Conservation (phyloP, 2,113 vertebrate genomes). For the Myiozetetes cayanensis region DNA sequence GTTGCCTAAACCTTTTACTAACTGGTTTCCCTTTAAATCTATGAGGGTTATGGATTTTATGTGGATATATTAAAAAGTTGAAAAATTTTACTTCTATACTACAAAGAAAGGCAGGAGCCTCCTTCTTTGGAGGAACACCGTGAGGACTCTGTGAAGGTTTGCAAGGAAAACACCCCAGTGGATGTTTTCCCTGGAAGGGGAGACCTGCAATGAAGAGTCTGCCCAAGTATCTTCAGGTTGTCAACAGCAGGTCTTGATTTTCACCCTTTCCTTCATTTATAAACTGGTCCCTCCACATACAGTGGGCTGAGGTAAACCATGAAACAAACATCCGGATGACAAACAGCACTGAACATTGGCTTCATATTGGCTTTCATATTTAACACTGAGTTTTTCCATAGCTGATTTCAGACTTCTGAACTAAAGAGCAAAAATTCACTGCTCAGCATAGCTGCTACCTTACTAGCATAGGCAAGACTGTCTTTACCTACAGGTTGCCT, state of each 20-base stretch:
- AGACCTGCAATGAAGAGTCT: background rate
- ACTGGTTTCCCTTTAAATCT: background rate
- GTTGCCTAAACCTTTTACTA: background rate
- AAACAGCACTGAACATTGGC: fast-evolving
- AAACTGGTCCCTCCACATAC: background rate
- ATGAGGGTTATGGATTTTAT: background rate
- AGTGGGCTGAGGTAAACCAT: background rate
- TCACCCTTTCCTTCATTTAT: background rate
- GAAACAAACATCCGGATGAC: fast-evolving
- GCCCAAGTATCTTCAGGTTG: background rate
- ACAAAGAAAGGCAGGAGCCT: background rate
- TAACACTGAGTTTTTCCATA: background rate
- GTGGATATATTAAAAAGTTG: background rate
- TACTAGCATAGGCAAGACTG: background rate
- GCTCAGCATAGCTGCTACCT: background rate
- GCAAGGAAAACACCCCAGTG: background rate
- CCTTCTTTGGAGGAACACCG: background rate
- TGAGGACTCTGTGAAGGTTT: fast-evolving
- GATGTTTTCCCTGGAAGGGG: background rate
- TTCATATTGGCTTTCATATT: background rate
- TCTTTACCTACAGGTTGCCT: background rate
- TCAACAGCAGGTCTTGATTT: background rate
- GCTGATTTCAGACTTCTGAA: background rate
- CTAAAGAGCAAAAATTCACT: background rate
- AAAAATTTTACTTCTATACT: background rate